Percentiles rank a stretch among this genome's conserved stretches.
These are phyloP conservation scores for Nerophis lumbriciformis DNA, from an alignment of 2,113 vertebrate species.

Conservation along the genomic window DNA sequence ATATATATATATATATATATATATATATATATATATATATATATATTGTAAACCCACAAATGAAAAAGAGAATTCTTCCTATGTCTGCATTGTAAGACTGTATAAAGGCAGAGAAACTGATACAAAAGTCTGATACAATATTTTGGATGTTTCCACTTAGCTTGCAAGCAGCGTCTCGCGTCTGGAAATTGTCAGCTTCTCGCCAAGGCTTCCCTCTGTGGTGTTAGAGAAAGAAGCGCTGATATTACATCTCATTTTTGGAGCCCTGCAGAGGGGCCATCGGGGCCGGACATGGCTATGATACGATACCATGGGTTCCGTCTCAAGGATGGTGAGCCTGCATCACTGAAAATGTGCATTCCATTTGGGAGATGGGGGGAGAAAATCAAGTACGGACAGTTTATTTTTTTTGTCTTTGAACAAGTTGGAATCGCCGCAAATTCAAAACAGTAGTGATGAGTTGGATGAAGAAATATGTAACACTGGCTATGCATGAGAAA, in stretches of 20 bases:
- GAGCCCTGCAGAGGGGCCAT: constrained; percentile 28
- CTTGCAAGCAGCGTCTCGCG: constrained; percentile 37
- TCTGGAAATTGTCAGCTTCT: constrained; percentile 48
- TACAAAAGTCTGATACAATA: constrained; percentile 33
- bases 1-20: too few relatives aligned
- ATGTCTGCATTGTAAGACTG: constrained; percentile 30
- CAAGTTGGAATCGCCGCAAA: constrained; percentile 29
- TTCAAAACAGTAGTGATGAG: constrained; percentile 30
- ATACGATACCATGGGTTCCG: constrained; percentile 24
- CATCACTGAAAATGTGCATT: constrained; percentile 49
- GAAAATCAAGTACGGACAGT: constrained; percentile 26
- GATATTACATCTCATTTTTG: constrained; percentile 43
- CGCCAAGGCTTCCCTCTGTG: constrained; percentile 43
- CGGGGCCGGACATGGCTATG: constrained; percentile 22
- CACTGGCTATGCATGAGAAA: constrained; percentile 17
- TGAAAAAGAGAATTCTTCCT: constrained; percentile 14
- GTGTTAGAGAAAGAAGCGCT: constrained; percentile 45
- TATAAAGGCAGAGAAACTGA: constrained; percentile 11
- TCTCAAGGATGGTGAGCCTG: constrained; percentile 23
- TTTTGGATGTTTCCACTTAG: constrained; percentile 42
- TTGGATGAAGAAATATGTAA: constrained; percentile 13
- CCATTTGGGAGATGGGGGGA: constrained; percentile 22
- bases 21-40: too few relatives aligned
- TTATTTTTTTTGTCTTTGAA: constrained; percentile 25
- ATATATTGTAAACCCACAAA: neutral